These are phyloP conservation scores for Cylloceria caligata DNA, from an alignment of 2,888 invertebrate genomes.

Conservation along the genomic window DNA sequence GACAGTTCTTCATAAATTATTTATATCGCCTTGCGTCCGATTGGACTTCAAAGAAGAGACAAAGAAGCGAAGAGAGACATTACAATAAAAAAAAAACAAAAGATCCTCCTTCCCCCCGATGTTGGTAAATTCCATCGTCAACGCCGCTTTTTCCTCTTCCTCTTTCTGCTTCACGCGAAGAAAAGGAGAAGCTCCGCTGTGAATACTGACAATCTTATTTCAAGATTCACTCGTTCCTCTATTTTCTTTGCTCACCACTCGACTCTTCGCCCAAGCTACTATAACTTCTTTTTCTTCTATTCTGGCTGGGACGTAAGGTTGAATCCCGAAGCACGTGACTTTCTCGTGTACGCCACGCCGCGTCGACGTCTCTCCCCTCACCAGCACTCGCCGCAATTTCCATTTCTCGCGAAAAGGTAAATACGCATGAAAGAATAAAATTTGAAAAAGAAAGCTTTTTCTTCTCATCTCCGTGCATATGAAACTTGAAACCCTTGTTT, in stretches of 20 bases:
- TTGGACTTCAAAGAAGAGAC: conserved; percentile 57
- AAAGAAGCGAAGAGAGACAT: conserved; percentile 39
- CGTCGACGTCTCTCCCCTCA: not conserved
- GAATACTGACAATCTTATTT: conserved; percentile 71
- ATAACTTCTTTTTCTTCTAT: conserved; percentile 23
- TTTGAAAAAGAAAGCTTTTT: conserved; percentile 8
- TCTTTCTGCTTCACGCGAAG: conserved; percentile 17
- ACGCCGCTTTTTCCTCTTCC: conserved; percentile 1
- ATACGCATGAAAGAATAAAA: not conserved
- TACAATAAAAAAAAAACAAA: conserved; percentile 52
- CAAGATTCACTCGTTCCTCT: conserved; percentile 63
- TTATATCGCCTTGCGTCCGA: conserved; percentile 47
- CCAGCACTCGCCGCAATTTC: conserved; percentile 13
- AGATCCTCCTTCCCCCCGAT: conserved; percentile 15
- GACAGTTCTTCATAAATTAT: conserved; percentile 53
- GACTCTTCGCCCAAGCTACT: not conserved
- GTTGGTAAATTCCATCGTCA: conserved; percentile 39
- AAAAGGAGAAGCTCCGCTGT: conserved; percentile 45
- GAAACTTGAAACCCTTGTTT: conserved; percentile 12
- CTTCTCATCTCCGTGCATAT: not conserved
- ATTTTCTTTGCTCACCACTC: conserved; percentile 35
- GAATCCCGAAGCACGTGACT: conserved; percentile 51
- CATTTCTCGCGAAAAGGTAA: conserved; percentile 28
- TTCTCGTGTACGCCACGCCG: conserved; percentile 1
- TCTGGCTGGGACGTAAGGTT: conserved; percentile 4